Evolutionary conservation across 2,888 invertebrate species (phyloP), one percentile per base, ranked within the genome.

Genomic region (Acanthopleura granulata): DNA sequence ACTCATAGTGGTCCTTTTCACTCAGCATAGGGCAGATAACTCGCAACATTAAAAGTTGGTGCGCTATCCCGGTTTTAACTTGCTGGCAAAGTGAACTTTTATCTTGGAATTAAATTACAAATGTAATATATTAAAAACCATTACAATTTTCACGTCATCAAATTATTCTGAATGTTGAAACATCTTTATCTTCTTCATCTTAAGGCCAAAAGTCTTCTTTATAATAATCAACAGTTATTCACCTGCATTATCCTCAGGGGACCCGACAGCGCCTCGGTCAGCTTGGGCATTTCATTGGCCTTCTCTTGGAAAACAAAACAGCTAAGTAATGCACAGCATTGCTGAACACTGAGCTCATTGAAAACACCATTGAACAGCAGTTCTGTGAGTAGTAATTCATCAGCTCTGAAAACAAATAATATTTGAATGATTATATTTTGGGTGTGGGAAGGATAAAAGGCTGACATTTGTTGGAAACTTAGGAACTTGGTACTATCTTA

Each of bases 361-460:
- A 99, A 99, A 29, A 97, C 94, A 61, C 98, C 98, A 91, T 98
- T 97, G 91, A 99, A 99, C 76, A 99, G 94, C 94, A 99, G 94
- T 92, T 99, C 99, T 0, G 99, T 99, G 86, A 99, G 93, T 9
- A 99, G 92, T 25, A 99, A 91, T 91, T 99, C 99, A 91, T 99
- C 99, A 0, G 97, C 93, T 89, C 92, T 92, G 81, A 73, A 85
- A 80, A 76, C 6, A 25, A 6, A 57, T 72, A 4, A 51, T 72
- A 12, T 25, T 74, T 6, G 29, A 50, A 16, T 62, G 9, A 27
- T 14, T 61, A 30, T 62, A n/a, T 57, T n/a, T 18, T 57, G 57
- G 22, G n/a, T 70, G 30, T 22, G 30, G 22, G 27, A 18, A n/a
- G 18, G 30, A 27, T 27, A 18, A 27, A 14, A 69, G 30, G 18